Evolutionary conservation across 2,888 invertebrate genomes (phyloP), one percentile per base, ranked within the genome.

Genomic region (Drosophila macrospina): DNA sequence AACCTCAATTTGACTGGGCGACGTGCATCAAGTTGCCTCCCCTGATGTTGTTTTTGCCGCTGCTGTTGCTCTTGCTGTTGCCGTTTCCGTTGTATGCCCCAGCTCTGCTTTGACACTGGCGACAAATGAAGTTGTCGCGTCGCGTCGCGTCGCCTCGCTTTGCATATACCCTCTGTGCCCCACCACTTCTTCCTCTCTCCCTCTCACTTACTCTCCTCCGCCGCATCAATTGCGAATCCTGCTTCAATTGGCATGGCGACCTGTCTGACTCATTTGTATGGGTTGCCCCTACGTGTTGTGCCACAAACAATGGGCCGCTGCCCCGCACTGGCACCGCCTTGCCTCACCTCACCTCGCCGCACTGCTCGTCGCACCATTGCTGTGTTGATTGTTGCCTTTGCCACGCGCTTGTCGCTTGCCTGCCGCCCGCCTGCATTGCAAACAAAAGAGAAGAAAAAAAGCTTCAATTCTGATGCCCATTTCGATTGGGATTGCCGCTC

Each of bases 1-100:
- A 89, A 87, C 90, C 90, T 81, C 90, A 88, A 89, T 89, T 86
- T 78, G 80, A 65, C 64, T 73, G 76, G 70, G 71, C 86, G 74
- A 86, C 88, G 81, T 85, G 83, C 88, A 51, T 41, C 78, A 59
- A 47, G 69, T 64, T 48, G 76, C 57, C 41, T 48, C 26, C 64
- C 65, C 52, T 39, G 34, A 42, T 28, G 28, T 54, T 10, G 36
- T 57, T 7, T 20, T 28, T 52, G 8, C 56, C 26, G 45, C 34
- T 16, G 24, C 41, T 24, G 44, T 55, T 37, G 50, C 72, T 52
- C 55, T 54, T 57, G 66, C 45, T 63, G 67, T 16, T 48, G 68
- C 30, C 51, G 55, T 77, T 80, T 74, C 80, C 74, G 78, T 65
- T 80, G 69, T 44, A 4, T 70, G 74, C 74, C 60, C 69, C 75